These are phyloP conservation scores for Amphimedon queenslandica DNA, from an alignment of 37 sponge, comb jelly and placozoan species.

Conservation along the genomic window DNA sequence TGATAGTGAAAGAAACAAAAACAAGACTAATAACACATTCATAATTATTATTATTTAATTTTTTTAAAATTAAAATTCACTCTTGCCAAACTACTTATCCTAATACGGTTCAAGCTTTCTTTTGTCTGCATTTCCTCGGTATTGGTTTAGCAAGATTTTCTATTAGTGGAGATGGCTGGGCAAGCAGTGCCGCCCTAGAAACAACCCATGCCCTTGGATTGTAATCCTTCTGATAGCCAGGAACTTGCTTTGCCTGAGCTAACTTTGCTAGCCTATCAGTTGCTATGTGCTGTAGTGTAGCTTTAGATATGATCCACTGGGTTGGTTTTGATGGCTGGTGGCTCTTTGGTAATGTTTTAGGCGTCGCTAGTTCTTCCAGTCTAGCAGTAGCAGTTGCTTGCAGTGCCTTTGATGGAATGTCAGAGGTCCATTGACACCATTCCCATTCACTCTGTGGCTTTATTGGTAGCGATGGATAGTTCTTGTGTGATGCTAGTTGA, in stretches of 20 bases:
- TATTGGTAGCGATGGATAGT: constrained; percentile 45
- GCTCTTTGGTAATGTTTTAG: constrained; percentile 30
- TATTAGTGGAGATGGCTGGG: constrained; percentile 63
- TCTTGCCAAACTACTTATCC: too few relatives aligned
- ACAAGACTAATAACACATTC: too few relatives aligned
- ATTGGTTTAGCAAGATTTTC: constrained; percentile 66
- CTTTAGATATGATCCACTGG: constrained; percentile 42
- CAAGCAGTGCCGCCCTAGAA: constrained; percentile 58
- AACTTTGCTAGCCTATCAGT: constrained; percentile 57
- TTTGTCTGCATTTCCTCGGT: constrained; percentile 55
- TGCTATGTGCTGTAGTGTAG: constrained; percentile 41
- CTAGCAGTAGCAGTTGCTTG: constrained; percentile 30
- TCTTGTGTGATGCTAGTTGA: constrained; percentile 55
- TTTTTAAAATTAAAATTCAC: too few relatives aligned
- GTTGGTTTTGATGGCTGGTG: constrained; percentile 43
- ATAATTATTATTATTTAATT: too few relatives aligned
- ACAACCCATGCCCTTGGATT: constrained; percentile 70
- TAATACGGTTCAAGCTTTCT: too few relatives aligned
- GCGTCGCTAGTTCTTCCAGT: constrained; percentile 31
- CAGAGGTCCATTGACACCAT: constrained; percentile 67
- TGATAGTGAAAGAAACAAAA: too few relatives aligned
- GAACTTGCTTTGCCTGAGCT: constrained; percentile 40
- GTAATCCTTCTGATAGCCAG: constrained; percentile 55
- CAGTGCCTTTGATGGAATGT: constrained; percentile 44
- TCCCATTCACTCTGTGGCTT: constrained; percentile 66